Evolutionary conservation across 2,113 vertebrate genomes (phyloP), one percentile per base, ranked within the genome.

Genomic region (Lucifuga dentata): DNA sequence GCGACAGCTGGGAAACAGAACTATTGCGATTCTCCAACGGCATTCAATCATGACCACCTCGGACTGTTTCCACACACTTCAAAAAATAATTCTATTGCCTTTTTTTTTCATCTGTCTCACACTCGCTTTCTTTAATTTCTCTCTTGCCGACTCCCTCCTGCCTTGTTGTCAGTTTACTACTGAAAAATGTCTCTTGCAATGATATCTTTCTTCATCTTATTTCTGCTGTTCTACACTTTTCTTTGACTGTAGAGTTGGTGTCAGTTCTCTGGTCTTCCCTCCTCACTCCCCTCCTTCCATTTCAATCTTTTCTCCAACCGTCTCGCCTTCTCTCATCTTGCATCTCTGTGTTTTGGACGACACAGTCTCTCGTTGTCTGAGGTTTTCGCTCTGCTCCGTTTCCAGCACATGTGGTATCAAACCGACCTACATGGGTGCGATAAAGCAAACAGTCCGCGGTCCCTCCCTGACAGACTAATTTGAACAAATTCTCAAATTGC

Each of bases 401-500:
- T 86, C 80, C 85, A 80, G 81, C 85, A 90, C 91, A 92, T 91
- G 88, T 92, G 89, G 89, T 86, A 90, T 90, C 84, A 89, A 88
- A 90, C 78, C 83, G 83, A 90, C 89, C 88, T 88, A 86, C 89
- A 80, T 82, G 89, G 87, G 88, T 83, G 84, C 85, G 88, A 91
- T 91, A 92, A 91, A 92, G 88, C 80, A 91, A 93, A 92, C 88
- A 89, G 88, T 91, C 86, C 86, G 41, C 55, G 58, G 84, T 89
- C 82, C 88, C 78, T 87, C 85, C 87, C 86, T 87, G 90, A 93
- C 91, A 92, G 90, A 90, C 89, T 93, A 92, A 93, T 93, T 93
- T 91, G 89, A 90, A 92, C 92, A 93, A 93, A 94, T 93, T 93
- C 92, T 94, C 92, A 92, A 93, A 94, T 93, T 94, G 93, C 90